phyloP scores from a whole-genome alignment of 2,797 vertebrate species.

The Dromococcyx pavoninus region DNA sequence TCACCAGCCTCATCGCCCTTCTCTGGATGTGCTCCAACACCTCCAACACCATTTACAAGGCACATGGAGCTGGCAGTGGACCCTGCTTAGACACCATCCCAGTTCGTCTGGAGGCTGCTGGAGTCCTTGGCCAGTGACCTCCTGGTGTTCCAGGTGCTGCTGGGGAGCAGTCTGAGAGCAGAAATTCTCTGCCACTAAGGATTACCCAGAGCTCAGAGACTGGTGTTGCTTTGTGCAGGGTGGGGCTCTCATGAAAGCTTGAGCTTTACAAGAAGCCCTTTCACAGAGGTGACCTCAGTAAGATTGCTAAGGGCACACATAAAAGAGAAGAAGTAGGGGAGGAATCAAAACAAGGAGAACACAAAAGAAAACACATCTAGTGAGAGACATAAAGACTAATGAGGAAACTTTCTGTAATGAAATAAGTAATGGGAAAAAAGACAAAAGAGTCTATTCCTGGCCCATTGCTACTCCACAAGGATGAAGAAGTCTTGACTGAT shows the following conservation, averaged over 20 bases:
- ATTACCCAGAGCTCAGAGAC: neutral
- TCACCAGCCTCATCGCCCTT: no score
- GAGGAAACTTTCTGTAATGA: neutral
- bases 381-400: neutral
- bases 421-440: neutral
- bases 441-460: neutral
- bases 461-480: neutral
- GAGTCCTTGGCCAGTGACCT: neutral
- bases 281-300: neutral
- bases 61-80: accelerated
- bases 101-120: neutral
- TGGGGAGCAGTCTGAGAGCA: neutral
- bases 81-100: neutral
- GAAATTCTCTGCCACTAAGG: neutral
- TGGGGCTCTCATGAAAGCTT: neutral
- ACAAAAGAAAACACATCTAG: neutral
- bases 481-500: neutral
- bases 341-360: neutral
- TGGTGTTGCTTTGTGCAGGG: neutral
- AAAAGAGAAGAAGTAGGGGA: neutral
- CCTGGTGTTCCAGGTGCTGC: no score
- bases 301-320: neutral
- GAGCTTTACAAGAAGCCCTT: neutral
- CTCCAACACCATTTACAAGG: no score
- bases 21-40: no score